A percentile compares a stretch with the other conserved stretches of the same genome.
These are phyloP conservation scores for Guaruba guarouba DNA, from an alignment of 2,113 vertebrate genomes.

Conservation along the genomic window DNA sequence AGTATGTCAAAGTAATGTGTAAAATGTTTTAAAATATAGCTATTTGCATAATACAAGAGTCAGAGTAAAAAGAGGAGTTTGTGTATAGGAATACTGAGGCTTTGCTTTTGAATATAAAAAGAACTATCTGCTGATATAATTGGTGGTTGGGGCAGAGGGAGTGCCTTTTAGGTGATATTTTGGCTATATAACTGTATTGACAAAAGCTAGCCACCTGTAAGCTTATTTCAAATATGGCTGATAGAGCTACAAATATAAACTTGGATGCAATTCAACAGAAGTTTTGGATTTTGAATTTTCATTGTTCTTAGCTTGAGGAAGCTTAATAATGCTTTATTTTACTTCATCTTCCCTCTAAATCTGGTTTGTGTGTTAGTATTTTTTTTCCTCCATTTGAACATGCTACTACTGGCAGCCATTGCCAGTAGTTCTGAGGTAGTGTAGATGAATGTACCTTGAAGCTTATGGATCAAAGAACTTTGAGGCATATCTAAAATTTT, in stretches of 20 bases:
- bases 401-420: background rate
- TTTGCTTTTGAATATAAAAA: background rate
- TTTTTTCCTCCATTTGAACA: background rate
- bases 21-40: background rate
- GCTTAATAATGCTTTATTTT: background rate
- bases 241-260: background rate
- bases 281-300: background rate
- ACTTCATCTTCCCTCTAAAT: background rate
- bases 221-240: background rate
- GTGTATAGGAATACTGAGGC: background rate
- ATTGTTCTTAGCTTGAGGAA: background rate
- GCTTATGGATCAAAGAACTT: background rate
- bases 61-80: background rate
- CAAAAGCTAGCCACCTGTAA: background rate
- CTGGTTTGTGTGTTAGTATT: background rate
- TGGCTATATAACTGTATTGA: background rate
- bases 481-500: background rate
- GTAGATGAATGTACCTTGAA: background rate
- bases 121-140: background rate
- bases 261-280: background rate
- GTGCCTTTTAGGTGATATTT: background rate
- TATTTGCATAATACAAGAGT: background rate
- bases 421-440: background rate
- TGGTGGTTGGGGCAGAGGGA: background rate
- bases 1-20: slow-evolving; percentile 75